Evolutionary conservation across 2,797 vertebrate species (phyloP).

Genomic region (Intellagama lesueurii): DNA sequence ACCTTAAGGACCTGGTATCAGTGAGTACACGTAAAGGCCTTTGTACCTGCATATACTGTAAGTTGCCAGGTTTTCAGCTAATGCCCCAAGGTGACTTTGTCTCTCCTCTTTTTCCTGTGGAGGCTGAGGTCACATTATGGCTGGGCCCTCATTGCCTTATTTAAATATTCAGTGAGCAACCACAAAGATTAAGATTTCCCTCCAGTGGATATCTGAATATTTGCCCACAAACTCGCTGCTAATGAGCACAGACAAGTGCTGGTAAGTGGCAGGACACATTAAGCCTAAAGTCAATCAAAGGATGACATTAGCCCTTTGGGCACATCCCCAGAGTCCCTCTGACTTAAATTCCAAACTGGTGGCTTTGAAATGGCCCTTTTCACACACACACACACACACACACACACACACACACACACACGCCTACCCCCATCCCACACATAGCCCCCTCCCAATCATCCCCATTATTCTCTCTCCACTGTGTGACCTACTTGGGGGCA

Average conservation of each 20-base stretch:
- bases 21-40: no score
- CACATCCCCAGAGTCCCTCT: constrained; percentile 85
- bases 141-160: constrained; percentile 60
- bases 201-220: constrained; percentile 77
- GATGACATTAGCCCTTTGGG: constrained; percentile 85
- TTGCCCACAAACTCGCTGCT: constrained; percentile 83
- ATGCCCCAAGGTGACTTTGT: background rate
- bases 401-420: constrained; percentile 51
- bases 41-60: no score
- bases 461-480: constrained; percentile 62
- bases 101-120: background rate
- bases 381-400: constrained; percentile 55
- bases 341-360: constrained; percentile 86
- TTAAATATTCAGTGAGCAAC: constrained; percentile 72
- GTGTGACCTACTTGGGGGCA: constrained; percentile 73
- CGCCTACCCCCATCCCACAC: constrained; percentile 31
- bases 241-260: constrained; percentile 96
- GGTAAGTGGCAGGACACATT: constrained; percentile 94
- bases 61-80: background rate
- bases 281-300: constrained; percentile 93
- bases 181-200: constrained; percentile 87
- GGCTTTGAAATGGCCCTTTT: constrained; percentile 83
- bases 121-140: constrained; percentile 57
- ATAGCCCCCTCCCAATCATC: constrained; percentile 44
- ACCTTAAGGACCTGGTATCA: no score